These are phyloP conservation scores for Proisotoma minuta DNA, from an alignment of 2,888 invertebrate species.

Conservation along the genomic window DNA sequence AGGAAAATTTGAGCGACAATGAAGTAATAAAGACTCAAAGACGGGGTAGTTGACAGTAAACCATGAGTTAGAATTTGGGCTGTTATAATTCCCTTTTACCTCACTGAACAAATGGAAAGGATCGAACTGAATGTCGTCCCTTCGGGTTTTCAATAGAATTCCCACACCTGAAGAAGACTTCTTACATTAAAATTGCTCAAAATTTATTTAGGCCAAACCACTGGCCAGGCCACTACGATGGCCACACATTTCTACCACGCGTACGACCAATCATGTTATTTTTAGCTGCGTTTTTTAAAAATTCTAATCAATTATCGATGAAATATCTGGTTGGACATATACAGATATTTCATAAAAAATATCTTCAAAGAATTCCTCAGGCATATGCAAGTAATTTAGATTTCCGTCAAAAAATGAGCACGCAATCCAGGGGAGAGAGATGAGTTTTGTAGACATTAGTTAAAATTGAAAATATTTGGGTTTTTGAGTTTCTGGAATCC, in stretches of 20 bases:
- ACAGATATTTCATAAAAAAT: neutral
- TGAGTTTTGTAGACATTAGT: neutral
- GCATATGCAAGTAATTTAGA: neutral
- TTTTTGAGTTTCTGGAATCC: slow-evolving; percentile 16
- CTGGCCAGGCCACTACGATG: too few relatives aligned
- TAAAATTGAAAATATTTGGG: slow-evolving; percentile 4
- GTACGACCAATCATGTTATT: too few relatives aligned
- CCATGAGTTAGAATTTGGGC: slow-evolving; percentile 4
- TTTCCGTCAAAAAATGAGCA: neutral
- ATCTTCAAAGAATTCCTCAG: neutral
- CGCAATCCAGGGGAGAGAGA: too few relatives aligned
- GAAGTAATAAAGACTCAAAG: slow-evolving; percentile 15
- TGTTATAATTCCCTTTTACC: slow-evolving; percentile 9
- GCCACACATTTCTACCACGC: too few relatives aligned
- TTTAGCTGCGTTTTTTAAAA: too few relatives aligned
- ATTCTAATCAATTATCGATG: too few relatives aligned
- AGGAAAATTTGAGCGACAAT: slow-evolving; percentile 7
- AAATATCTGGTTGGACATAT: too few relatives aligned
- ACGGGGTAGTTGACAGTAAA: slow-evolving; percentile 12
- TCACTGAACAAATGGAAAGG: neutral
- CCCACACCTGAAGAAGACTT: slow-evolving; percentile 10
- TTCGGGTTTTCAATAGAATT: neutral
- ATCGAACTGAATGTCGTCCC: neutral
- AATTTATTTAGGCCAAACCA: neutral
- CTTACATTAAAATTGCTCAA: neutral